Evolutionary conservation across 2,797 vertebrate genomes (phyloP), one percentile per base, ranked within the genome.

Genomic region (Myotis daubentonii): DNA sequence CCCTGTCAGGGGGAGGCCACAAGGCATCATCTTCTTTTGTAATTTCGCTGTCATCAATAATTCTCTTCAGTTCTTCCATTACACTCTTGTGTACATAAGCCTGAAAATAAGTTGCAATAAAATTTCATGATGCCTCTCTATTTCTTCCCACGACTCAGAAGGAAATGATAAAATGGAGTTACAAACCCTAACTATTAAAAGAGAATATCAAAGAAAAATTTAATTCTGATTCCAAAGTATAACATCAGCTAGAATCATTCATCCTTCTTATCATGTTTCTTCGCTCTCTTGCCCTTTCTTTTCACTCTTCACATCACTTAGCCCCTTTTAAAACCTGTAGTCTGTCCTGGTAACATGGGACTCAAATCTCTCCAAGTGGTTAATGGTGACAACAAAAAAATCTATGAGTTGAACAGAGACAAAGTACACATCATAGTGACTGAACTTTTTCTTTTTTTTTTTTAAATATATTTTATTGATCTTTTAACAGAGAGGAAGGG

Each of bases 21-120:
- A 99, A 97, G 0, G 99, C 99, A 78, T 99, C 99, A 0, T 99
- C 99, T 97, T 99, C 99, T 97, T 99, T 99, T 23, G 99, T 99
- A 97, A 99, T 99, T 98, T 99, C 99, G 83, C 99, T 99, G 98
- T 99, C 99, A 0, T 99, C 99, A 12, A 99, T 99, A 93, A 99
- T 99, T 88, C 99, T 99, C 96, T 99, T 99, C 94, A 99, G 98
- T 96, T 99, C 99, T 97, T 99, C 99, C 99, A 99, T 99, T 97
- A 99, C 99, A 82, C 99, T 99, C 97, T 99, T 99, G 96, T 99
- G 99, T 85, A 99, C 99, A 1, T 99, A 99, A 0, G 99, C 99
- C 99, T 99, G 84, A 11, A 93, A 94, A 55, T 66, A n/a, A 55
- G 70, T 75, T 15, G 36, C 5, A 85, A 82, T 44, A 75, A 89